These are phyloP conservation scores for Pilophorus perplexus DNA, from an alignment of 2,888 invertebrate genomes.

Conservation along the genomic window DNA sequence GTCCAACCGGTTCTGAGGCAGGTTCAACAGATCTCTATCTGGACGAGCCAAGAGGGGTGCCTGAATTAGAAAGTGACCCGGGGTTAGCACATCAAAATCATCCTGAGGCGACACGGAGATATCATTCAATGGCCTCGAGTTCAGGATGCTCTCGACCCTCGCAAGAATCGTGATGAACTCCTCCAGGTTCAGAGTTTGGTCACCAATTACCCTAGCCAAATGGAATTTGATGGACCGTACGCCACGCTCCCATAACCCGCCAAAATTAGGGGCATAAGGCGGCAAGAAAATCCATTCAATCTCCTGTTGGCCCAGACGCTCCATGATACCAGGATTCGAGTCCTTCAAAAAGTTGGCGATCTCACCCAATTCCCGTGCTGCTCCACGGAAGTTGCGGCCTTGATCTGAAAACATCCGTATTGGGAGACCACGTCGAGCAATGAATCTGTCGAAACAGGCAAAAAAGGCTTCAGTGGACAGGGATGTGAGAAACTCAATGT, in stretches of 20 bases:
- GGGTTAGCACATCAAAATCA: not conserved
- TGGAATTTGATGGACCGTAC: constrained; percentile 7
- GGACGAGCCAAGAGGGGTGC: constrained; percentile 1
- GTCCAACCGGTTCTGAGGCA: not conserved
- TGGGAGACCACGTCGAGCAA: no score
- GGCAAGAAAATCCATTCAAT: constrained; percentile 30
- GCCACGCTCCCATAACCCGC: no score
- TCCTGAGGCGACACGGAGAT: not conserved
- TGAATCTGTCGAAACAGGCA: constrained; percentile 47
- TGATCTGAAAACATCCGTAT: no score
- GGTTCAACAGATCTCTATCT: not conserved
- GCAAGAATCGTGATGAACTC: constrained; percentile 28
- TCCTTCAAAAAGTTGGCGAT: not conserved
- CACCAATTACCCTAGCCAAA: no score
- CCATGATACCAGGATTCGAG: no score
- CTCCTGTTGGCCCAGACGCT: not conserved
- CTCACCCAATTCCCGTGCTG: constrained; percentile 37
- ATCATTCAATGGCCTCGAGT: not conserved
- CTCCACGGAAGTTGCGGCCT: no score
- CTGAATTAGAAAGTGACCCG: constrained; percentile 6
- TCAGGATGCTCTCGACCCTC: constrained; percentile 30
- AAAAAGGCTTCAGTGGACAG: not conserved
- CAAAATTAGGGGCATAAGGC: constrained; percentile 48
- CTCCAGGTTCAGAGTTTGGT: constrained; percentile 18
- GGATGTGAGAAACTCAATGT: not conserved